These are phyloP conservation scores for Clepsis dumicolana DNA, from an alignment of 2,888 invertebrate genomes.

Conservation along the genomic window DNA sequence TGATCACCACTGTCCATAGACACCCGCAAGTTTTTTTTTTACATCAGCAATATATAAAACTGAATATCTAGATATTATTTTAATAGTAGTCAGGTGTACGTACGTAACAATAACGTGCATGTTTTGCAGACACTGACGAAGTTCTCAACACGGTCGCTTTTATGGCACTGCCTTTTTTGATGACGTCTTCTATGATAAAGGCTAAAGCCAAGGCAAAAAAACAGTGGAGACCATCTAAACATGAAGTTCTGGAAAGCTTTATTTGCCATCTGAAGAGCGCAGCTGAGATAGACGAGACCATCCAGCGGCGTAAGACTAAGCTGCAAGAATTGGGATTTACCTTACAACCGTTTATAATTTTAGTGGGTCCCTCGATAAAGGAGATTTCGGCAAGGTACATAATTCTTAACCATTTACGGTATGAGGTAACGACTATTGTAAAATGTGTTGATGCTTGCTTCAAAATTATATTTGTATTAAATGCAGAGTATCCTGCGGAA, in stretches of 20 bases:
- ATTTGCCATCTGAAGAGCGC: slow-evolving; percentile 8
- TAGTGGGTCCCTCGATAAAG: slow-evolving; percentile 11
- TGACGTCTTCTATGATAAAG: slow-evolving; percentile 5
- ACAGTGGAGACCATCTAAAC: too few relatives aligned
- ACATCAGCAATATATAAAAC: background rate
- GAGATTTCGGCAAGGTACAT: slow-evolving; percentile 8
- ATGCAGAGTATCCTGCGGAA: too few relatives aligned
- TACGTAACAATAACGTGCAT: background rate
- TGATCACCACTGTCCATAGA: too few relatives aligned
- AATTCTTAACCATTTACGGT: slow-evolving; percentile 1
- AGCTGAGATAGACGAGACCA: slow-evolving; percentile 15
- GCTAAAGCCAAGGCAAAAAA: too few relatives aligned
- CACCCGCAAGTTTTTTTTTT: too few relatives aligned
- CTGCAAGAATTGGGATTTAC: slow-evolving; percentile 3
- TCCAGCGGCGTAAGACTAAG: background rate
- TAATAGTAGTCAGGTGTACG: too few relatives aligned
- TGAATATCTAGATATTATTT: background rate
- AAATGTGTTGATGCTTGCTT: too few relatives aligned
- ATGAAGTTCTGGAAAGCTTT: background rate
- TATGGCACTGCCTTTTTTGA: slow-evolving; percentile 14
- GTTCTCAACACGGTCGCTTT: slow-evolving; percentile 8
- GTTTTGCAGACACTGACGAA: slow-evolving; percentile 5
- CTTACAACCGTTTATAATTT: slow-evolving; percentile 12
- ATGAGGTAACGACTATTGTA: slow-evolving; percentile 1
- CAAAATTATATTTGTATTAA: too few relatives aligned